Evolutionary conservation across 2,888 invertebrate genomes (phyloP).

Genomic region (Trachelus iudaicus): DNA sequence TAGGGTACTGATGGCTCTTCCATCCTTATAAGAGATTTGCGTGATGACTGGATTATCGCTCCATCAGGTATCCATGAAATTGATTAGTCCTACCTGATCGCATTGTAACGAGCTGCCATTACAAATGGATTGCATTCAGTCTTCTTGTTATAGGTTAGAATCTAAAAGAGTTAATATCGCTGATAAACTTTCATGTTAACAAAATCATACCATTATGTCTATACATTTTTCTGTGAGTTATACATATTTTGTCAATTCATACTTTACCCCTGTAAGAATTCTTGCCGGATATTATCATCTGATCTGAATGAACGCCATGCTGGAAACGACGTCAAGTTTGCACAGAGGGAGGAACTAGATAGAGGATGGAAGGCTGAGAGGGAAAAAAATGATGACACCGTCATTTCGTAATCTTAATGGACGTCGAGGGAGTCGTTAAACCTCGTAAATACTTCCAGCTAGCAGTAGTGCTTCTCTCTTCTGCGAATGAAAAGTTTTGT

Average conservation of each 20-base stretch:
- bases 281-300: background rate
- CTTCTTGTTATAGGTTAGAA: background rate
- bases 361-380: background rate
- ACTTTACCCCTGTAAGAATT: background rate
- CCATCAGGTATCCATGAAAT: background rate
- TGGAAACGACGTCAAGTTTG: conserved; percentile 10
- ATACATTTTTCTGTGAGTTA: background rate
- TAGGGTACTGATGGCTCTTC: background rate
- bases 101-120: background rate
- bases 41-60: background rate
- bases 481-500: background rate
- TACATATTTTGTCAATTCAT: background rate
- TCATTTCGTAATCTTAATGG: conserved; percentile 11
- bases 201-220: background rate
- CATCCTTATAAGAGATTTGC: background rate
- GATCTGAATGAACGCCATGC: background rate
- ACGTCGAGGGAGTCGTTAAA: conserved; percentile 4
- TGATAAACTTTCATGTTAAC: background rate
- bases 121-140: background rate
- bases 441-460: background rate
- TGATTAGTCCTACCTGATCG: background rate
- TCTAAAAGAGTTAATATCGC: background rate
- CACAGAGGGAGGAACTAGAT: background rate
- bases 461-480: background rate
- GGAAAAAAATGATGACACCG: conserved; percentile 8